Base-by-base conservation (phyloP, 1,140 invertebrate genomes). In the Aradophagus sp. region DNA sequence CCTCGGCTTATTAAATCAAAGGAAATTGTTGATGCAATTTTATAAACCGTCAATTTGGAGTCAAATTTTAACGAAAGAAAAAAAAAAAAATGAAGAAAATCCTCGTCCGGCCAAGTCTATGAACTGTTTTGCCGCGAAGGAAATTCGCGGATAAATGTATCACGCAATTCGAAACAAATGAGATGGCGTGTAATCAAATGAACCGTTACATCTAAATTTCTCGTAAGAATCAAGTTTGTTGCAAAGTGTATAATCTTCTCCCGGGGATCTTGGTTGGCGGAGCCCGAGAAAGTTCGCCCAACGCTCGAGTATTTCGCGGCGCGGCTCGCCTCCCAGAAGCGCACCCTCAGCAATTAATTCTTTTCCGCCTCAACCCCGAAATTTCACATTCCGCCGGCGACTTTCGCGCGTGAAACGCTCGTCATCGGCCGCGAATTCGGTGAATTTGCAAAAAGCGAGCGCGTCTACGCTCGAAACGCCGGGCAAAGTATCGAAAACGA, bases 181-280 rank as follows among this genome's bases (percentile, higher is more conserved):
- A 32, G 45, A 58, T 39, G 44, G 63, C 47, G 59, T 8, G 45
- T 38, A 68, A 68, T 44, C 47, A 50, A 68, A 68, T 59, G 50
- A 50, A 69, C 56, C 58, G 58, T 70, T 62, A 45, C 58, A 56
- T 50, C 13, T 26, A 29, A 69, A 56, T 70, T 55, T 52, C 44
- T 50, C 44, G 35, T 70, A 58, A 70, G 66, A 70, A 56, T 62
- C 38, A 70, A 70, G 58, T 70, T 62, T 56, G 58, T 70, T 62
- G 38, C 45, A 62, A 70, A 70, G 50, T 56, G 58, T 26, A 70
- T 62, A 70, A 70, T 70, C 56, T 58, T 55, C 66, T 55, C 50
- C 20, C 12, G 42, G 48, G 55, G 48, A 39, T 61, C 14, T 12
- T 8, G 41, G 19, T 39, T 39, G 26, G 13, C 16, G 12, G 14